A percentile compares a stretch with the other conserved stretches of the same genome.
Conservation (phyloP, 2,113 vertebrate genomes). For the Pedetes capensis region DNA sequence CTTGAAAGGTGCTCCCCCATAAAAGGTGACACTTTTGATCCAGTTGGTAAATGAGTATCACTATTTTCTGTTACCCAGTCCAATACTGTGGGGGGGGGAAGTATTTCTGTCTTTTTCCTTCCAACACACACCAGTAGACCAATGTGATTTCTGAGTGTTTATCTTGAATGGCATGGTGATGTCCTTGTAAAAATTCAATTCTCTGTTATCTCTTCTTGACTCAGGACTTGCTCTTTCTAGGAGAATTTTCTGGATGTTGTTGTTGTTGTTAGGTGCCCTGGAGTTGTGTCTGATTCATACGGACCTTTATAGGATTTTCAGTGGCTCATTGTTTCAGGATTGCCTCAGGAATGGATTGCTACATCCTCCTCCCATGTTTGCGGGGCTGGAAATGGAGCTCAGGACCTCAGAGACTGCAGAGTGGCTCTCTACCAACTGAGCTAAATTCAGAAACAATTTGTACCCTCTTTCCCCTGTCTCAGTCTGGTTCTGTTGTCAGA, state of each 20-base stretch:
- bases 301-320: too few relatives aligned
- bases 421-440: too few relatives aligned
- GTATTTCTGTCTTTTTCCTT: neutral
- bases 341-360: too few relatives aligned
- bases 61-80: neutral
- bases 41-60: neutral
- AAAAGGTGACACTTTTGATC: neutral
- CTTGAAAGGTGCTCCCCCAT: neutral
- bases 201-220: neutral
- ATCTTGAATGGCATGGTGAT: neutral
- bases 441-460: too few relatives aligned
- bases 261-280: too few relatives aligned
- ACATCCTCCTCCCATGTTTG: too few relatives aligned
- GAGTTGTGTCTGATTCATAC: too few relatives aligned
- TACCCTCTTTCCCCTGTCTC: neutral
- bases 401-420: too few relatives aligned
- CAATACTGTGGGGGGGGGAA: neutral
- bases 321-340: too few relatives aligned
- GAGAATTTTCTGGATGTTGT: constrained; percentile 36
- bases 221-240: neutral
- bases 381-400: too few relatives aligned
- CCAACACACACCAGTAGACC: neutral
- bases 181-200: neutral
- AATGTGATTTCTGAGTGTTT: neutral
- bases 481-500: neutral